phyloP scores from a whole-genome alignment of 1,140 invertebrate genomes.

The Papilio glaucus region DNA sequence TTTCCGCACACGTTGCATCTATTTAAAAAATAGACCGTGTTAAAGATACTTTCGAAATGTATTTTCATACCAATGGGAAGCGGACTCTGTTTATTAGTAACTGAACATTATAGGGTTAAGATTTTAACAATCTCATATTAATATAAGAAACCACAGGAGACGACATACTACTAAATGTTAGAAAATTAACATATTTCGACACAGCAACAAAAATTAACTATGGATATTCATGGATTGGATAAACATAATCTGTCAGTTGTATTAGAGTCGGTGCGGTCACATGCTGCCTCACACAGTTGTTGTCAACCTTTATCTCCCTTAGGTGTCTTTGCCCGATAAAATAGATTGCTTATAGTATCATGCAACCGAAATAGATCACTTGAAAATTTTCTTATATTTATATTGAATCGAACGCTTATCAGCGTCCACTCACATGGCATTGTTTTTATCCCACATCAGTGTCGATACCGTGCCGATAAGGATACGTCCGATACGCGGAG shows the following conservation, averaged over 20 bases:
- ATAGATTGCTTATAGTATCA: constrained; percentile 71
- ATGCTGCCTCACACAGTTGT: constrained; percentile 35
- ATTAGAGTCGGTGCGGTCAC: constrained; percentile 18
- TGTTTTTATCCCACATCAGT: constrained; percentile 71
- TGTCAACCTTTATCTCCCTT: constrained; percentile 47
- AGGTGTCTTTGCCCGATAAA: constrained; percentile 78
- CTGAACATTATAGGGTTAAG: too few species aligned
- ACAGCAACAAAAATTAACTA: background rate
- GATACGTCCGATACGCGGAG: constrained; percentile 54
- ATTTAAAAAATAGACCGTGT: too few species aligned
- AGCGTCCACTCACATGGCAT: constrained; percentile 70
- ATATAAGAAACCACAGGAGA: too few species aligned
- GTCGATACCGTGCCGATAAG: constrained; percentile 64
- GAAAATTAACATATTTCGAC: too few species aligned
- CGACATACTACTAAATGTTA: too few species aligned
- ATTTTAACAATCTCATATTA: too few species aligned
- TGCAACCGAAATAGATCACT: constrained; percentile 72
- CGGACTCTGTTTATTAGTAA: too few species aligned
- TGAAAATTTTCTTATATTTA: constrained; percentile 61
- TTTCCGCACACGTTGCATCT: background rate
- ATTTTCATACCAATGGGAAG: too few species aligned
- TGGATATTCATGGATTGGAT: constrained; percentile 17
- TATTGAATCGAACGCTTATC: constrained; percentile 53
- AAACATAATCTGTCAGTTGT: constrained; percentile 29
- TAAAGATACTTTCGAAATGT: too few species aligned